Base-by-base conservation (phyloP, 2,888 invertebrate species). In the Cheilosia vulpina region DNA sequence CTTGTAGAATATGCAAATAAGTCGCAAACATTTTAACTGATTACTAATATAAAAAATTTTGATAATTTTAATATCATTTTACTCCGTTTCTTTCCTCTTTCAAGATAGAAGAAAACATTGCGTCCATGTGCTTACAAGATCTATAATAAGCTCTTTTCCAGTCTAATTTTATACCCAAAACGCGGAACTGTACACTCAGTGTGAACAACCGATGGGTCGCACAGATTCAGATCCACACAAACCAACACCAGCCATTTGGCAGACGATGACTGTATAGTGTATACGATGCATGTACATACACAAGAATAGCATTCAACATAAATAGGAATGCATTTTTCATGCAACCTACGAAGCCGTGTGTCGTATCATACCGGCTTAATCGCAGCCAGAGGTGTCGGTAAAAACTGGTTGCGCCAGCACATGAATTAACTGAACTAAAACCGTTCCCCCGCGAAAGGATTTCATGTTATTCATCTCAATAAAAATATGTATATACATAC, bases 401-500 rank as follows among this genome's bases (percentile, higher is more conserved):
- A 71, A 71, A 71, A 58, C 58, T 58, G 50, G 38, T 58, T 38
- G 71, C 60, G 27, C 17, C 24, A 41, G 15, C 41, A 47, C 45
- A 38, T 21, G 9, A 50, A 50, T 15, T 63, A 4, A 24, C 21
- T 65, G 21, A 55, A 55, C 38, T 13, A 13, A 38, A 13, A 34
- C 17, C 55, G 17, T 27, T 27, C 17, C 19, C 13, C 19, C 17
- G 19, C 17, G n/a, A 17, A 19, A 19, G n/a, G 2, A 63, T 69
- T 69, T 57, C 45, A 68, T 68, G 57, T 21, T 7, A 45, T 47
- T 69, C 57, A 34, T 21, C 45, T 57, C 34, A 55, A 69, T 69
- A 57, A 57, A 68, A 57, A 38, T 38, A 38, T 38, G 13, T 38
- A 38, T 38, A 38, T 4, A 13, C 3, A 38, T 13, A 38, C 13